These are phyloP conservation scores for Dipodomys ordii DNA, from an alignment of 2,113 vertebrate genomes.

Conservation along the genomic window DNA sequence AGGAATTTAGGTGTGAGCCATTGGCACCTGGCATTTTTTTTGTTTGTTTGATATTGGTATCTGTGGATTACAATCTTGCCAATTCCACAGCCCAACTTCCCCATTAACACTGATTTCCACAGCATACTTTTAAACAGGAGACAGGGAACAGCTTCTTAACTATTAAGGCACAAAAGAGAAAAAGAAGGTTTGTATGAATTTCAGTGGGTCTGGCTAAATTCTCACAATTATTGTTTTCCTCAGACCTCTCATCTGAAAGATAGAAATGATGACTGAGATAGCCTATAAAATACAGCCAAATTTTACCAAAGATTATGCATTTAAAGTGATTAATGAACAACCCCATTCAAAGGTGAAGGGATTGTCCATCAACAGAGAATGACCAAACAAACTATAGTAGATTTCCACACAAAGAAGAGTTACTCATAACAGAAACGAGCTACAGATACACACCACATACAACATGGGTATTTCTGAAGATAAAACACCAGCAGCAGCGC, in stretches of 20 bases:
- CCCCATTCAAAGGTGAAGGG: not conserved
- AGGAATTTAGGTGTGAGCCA: too few relatives aligned
- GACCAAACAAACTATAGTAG: not conserved
- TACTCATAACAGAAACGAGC: not conserved
- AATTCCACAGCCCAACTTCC: not conserved
- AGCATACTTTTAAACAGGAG: not conserved
- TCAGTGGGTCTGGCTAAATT: not conserved
- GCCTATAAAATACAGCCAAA: not conserved
- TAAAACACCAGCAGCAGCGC: not conserved
- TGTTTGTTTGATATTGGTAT: not conserved
- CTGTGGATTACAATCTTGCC: not conserved
- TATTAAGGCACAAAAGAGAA: not conserved
- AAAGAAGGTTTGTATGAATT: not conserved
- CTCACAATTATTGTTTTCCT: not conserved
- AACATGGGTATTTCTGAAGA: too few relatives aligned
- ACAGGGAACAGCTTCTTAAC: not conserved
- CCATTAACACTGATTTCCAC: not conserved
- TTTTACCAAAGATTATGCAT: not conserved
- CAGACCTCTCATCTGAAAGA: not conserved
- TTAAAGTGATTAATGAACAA: not conserved
- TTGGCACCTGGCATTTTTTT: too few relatives aligned
- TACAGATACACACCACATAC: too few relatives aligned
- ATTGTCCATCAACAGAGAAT: not conserved
- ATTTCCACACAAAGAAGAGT: not conserved
- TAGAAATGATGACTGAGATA: not conserved